phyloP scores from a whole-genome alignment of 2,888 invertebrate genomes.

The Cheiracanthium punctorium region DNA sequence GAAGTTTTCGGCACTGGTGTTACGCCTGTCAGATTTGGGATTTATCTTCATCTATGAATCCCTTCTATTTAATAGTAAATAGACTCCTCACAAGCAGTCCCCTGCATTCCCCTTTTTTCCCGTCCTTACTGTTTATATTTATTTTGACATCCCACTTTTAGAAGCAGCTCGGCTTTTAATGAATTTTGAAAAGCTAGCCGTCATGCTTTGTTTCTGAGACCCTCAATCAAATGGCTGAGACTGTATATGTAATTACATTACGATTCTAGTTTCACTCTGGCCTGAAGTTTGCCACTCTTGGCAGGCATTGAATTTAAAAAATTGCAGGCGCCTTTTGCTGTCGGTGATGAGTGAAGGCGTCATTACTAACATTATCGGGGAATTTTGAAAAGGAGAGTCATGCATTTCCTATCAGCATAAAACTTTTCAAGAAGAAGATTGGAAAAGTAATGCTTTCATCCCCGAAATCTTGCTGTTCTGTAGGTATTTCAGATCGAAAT shows the following conservation, averaged over 20 bases:
- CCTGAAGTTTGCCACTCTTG: not conserved
- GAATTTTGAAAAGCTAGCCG: slow-evolving; percentile 48
- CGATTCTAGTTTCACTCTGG: not conserved
- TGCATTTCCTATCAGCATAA: no score
- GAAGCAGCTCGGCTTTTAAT: slow-evolving; percentile 28
- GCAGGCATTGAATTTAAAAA: not conserved
- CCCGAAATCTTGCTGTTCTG: no score
- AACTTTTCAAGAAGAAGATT: no score
- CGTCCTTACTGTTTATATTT: not conserved
- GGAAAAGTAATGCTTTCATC: no score
- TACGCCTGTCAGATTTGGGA: not conserved
- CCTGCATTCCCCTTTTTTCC: not conserved
- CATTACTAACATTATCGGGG: not conserved
- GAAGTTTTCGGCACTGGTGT: not conserved
- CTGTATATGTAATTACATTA: slow-evolving; percentile 36
- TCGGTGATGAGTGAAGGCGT: not conserved
- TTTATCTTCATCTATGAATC: not conserved
- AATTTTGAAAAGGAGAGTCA: no score
- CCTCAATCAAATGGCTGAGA: slow-evolving; percentile 29
- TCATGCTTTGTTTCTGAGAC: slow-evolving; percentile 42
- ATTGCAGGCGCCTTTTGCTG: not conserved
- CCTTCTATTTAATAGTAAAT: not conserved
- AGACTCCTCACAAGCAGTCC: not conserved
- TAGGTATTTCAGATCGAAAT: no score
- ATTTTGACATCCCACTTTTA: slow-evolving; percentile 21